phyloP scores from a whole-genome alignment of 2,888 invertebrate genomes.

The Hetaerina titia region DNA sequence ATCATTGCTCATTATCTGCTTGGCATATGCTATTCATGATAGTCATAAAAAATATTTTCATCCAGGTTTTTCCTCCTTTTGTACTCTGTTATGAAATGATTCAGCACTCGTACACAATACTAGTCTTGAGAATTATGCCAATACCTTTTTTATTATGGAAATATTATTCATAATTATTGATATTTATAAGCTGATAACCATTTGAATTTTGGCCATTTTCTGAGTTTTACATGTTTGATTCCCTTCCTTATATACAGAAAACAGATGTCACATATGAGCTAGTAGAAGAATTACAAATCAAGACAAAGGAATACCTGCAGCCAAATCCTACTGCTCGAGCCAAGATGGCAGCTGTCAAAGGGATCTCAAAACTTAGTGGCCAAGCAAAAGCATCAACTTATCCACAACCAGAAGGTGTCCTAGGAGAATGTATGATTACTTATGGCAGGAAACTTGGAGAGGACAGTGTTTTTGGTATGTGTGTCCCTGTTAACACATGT shows the following conservation, averaged over 20 bases:
- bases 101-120: no score
- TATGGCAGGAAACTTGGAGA: slow-evolving; percentile 98
- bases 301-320: slow-evolving; percentile 99
- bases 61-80: no score
- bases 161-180: no score
- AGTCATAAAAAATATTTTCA: no score
- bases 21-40: no score
- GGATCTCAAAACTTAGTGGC: slow-evolving; percentile 97
- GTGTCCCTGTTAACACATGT: background rate
- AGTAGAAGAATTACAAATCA: slow-evolving; percentile 96
- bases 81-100: no score
- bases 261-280: slow-evolving; percentile 98
- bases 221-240: background rate
- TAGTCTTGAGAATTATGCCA: no score
- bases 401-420: slow-evolving; percentile 98
- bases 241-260: slow-evolving; percentile 83
- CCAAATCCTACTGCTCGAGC: slow-evolving; percentile 98
- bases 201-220: no score
- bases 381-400: slow-evolving; percentile 98
- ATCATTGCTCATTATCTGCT: no score
- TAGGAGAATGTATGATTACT: slow-evolving; percentile 97
- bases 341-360: slow-evolving; percentile 96
- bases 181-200: no score
- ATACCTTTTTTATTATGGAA: no score
- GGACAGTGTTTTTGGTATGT: slow-evolving; percentile 92